Evolutionary conservation across 2,113 vertebrate species (phyloP), one percentile per base, ranked within the genome.

Genomic region (Neodontobutis hainanensis): DNA sequence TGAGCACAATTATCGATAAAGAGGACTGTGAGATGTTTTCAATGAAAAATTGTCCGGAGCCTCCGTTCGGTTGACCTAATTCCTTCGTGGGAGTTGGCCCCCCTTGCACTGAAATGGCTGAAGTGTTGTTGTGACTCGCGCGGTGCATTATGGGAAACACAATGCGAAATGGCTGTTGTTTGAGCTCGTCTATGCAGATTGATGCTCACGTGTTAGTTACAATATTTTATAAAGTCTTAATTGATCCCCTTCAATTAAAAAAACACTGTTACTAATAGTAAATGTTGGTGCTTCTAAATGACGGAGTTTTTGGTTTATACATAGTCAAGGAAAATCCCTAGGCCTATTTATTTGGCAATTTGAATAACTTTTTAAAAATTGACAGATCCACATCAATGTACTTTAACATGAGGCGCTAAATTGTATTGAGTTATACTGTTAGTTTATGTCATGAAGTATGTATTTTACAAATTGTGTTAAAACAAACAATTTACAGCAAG

Each of bases 101-200:
- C 63, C 78, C 61, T 62, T 40, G 49, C 19, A 35, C 78, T 74
- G 88, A 90, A 92, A 93, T 92, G 92, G 91, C 91, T 27, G 92
- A 85, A 74, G 71, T 80, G 87, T 90, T 90, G 88, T 90, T 88
- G 83, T 87, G 75, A 85, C 68, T 51, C 75, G 15, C 49, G 70
- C 50, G 65, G 48, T 80, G 91, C 78, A 86, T 75, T 48, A 61
- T 91, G 90, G 90, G 89, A 87, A 57, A 67, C 9, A 7, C 15
- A 44, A 75, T 77, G 73, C 50, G 70, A 91, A 91, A 90, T 90
- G 88, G 90, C 83, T 83, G 77, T 52, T 75, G 55, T 66, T 35
- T 32, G 78, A 83, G 85, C 85, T 81, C 68, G 75, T 72, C 0
- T 48, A 0, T 1, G 0, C 0, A 0, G 0, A 0, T 0, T 7